Percentiles rank a stretch among this genome's conserved stretches.
Evolutionary conservation across 2,888 invertebrate species (phyloP).

Genomic region (Leucozona laternaria): DNA sequence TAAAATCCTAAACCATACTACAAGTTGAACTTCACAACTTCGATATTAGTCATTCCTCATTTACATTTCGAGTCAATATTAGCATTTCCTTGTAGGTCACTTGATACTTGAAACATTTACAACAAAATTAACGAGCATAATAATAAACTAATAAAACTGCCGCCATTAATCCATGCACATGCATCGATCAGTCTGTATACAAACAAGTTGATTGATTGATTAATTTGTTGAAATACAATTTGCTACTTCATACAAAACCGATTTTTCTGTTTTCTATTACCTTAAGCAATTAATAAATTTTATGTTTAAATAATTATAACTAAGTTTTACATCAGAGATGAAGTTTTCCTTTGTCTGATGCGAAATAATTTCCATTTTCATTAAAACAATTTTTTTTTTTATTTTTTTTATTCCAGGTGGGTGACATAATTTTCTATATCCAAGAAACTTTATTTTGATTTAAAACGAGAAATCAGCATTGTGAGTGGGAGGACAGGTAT

Average conservation of each 20-base stretch:
- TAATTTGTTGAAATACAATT: constrained; percentile 9
- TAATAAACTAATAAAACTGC: constrained; percentile 3
- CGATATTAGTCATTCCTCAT: no score
- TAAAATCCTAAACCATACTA: no score
- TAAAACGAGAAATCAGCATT: constrained; percentile 37
- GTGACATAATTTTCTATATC: constrained; percentile 60
- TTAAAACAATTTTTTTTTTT: constrained; percentile 1
- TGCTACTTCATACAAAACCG: constrained; percentile 15
- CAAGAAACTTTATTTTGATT: constrained; percentile 16
- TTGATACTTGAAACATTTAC: background rate
- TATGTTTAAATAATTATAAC: background rate
- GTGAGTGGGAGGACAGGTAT: constrained; percentile 49
- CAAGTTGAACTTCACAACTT: no score
- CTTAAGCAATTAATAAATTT: constrained; percentile 38
- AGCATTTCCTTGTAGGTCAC: background rate
- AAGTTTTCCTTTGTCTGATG: constrained; percentile 13
- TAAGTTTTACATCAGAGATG: background rate
- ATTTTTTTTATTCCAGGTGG: constrained; percentile 61
- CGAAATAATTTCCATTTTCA: constrained; percentile 7
- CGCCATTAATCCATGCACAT: constrained; percentile 19
- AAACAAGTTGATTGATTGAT: constrained; percentile 56
- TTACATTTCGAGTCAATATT: constrained; percentile 4
- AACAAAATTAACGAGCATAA: constrained; percentile 15
- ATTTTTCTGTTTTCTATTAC: background rate
- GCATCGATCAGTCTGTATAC: background rate